A percentile compares a stretch with the other conserved stretches of the same genome.
These are phyloP conservation scores for Leguminivora glycinivorella DNA, from an alignment of 1,140 invertebrate genomes.

Conservation along the genomic window DNA sequence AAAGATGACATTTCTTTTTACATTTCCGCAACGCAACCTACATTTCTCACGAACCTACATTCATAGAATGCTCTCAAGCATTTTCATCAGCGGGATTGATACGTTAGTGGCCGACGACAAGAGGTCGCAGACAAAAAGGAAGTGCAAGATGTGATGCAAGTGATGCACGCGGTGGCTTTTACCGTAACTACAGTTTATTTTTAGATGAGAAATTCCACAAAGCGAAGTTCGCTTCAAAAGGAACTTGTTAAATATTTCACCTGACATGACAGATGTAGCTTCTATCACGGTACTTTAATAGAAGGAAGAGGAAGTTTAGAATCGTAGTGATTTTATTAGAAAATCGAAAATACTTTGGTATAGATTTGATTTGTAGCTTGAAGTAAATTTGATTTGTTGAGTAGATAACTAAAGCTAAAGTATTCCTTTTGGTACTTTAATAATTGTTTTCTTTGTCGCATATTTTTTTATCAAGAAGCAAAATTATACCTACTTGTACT, in stretches of 20 bases:
- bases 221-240: constrained; percentile 8
- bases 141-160: constrained; percentile 35
- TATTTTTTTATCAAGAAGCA: too few relatives aligned
- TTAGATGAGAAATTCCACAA: constrained; percentile 5
- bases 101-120: constrained; percentile 40
- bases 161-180: constrained; percentile 36
- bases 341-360: not conserved
- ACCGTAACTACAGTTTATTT: constrained; percentile 20
- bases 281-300: not conserved
- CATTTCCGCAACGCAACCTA: not conserved
- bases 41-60: not conserved
- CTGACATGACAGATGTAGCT: constrained; percentile 3
- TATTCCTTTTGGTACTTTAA: too few relatives aligned
- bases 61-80: constrained; percentile 19
- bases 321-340: not conserved
- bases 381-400: too few relatives aligned
- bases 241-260: constrained; percentile 21
- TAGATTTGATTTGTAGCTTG: too few relatives aligned
- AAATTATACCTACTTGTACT: too few relatives aligned
- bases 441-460: too few relatives aligned
- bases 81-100: constrained; percentile 55
- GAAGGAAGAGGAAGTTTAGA: not conserved
- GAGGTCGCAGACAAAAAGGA: constrained; percentile 40
- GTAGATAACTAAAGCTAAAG: too few relatives aligned
- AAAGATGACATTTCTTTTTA: not conserved